phyloP scores from a whole-genome alignment of 2,888 invertebrate genomes.

The Drosophila longiperda region DNA sequence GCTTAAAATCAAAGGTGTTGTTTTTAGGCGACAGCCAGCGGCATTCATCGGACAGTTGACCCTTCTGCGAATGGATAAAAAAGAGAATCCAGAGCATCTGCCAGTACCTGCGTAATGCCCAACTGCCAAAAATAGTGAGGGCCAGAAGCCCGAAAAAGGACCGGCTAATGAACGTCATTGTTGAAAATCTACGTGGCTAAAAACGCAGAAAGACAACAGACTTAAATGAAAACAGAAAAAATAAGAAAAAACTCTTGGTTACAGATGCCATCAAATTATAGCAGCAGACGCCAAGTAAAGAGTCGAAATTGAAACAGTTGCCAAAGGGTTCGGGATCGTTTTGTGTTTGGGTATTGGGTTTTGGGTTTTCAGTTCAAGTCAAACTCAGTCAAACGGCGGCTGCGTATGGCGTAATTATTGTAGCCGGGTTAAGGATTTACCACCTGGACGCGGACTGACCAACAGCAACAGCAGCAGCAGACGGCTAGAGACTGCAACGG shows the following conservation, averaged over 20 bases:
- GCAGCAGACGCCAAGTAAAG: constrained; percentile 59
- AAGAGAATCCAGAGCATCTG: constrained; percentile 73
- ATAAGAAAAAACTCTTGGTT: constrained; percentile 54
- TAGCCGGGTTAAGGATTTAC: constrained; percentile 74
- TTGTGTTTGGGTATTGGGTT: constrained; percentile 15
- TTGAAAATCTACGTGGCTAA: constrained; percentile 75
- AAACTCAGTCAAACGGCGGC: constrained; percentile 68
- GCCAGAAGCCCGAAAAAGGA: constrained; percentile 46
- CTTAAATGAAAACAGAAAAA: constrained; percentile 4
- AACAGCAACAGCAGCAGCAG: constrained; percentile 54
- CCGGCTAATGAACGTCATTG: constrained; percentile 73
- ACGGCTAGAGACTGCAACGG: constrained; percentile 59
- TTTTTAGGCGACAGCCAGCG: constrained; percentile 61
- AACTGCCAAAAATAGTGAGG: constrained; percentile 79
- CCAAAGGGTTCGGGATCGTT: constrained; percentile 62
- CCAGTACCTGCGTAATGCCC: constrained; percentile 82
- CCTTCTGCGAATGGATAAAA: constrained; percentile 64
- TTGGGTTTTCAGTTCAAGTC: constrained; percentile 47
- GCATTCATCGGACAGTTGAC: constrained; percentile 66
- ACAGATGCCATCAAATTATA: constrained; percentile 74
- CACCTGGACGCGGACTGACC: constrained; percentile 71
- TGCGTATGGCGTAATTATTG: constrained; percentile 74
- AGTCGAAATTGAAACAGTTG: constrained; percentile 72
- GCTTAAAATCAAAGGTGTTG: constrained; percentile 82
- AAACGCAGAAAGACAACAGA: constrained; percentile 38